These are phyloP conservation scores for Clostera curtula DNA, from an alignment of 2,888 invertebrate genomes.

Conservation along the genomic window DNA sequence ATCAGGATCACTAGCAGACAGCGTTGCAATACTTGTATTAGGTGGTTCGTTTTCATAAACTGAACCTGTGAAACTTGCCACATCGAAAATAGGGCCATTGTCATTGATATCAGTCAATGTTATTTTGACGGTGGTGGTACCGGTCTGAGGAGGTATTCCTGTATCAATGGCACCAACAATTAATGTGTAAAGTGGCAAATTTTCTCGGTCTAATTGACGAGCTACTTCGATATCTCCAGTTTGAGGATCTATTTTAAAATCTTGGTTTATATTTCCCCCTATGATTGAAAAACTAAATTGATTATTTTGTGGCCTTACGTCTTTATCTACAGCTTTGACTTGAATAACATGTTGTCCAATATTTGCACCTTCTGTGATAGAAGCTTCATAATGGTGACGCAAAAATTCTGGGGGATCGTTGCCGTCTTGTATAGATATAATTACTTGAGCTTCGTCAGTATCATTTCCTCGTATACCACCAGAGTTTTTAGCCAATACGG, in stretches of 20 bases:
- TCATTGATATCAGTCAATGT: constrained; percentile 92
- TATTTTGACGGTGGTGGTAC: constrained; percentile 89
- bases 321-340: constrained; percentile 93
- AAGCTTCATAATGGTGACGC: constrained; percentile 84
- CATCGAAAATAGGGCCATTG: constrained; percentile 90
- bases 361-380: constrained; percentile 85
- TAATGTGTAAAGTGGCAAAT: constrained; percentile 81
- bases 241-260: constrained; percentile 91
- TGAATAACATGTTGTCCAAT: constrained; percentile 83
- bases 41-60: constrained; percentile 91
- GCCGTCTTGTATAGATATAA: constrained; percentile 94
- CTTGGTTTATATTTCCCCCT: constrained; percentile 86
- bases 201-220: constrained; percentile 86
- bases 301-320: constrained; percentile 92
- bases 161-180: constrained; percentile 92
- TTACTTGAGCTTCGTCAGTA: constrained; percentile 95
- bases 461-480: constrained; percentile 96
- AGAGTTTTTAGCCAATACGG: constrained; percentile 95
- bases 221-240: constrained; percentile 88
- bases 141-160: constrained; percentile 92
- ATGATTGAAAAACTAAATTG: constrained; percentile 94
- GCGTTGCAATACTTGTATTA: constrained; percentile 86
- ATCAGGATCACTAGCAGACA: constrained; percentile 93
- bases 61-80: constrained; percentile 81
- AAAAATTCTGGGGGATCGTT: constrained; percentile 96